Percentiles rank a stretch among this genome's conserved stretches.
These are phyloP conservation scores for Mechanitis messenoides DNA, from an alignment of 2,888 invertebrate species.

Conservation along the genomic window DNA sequence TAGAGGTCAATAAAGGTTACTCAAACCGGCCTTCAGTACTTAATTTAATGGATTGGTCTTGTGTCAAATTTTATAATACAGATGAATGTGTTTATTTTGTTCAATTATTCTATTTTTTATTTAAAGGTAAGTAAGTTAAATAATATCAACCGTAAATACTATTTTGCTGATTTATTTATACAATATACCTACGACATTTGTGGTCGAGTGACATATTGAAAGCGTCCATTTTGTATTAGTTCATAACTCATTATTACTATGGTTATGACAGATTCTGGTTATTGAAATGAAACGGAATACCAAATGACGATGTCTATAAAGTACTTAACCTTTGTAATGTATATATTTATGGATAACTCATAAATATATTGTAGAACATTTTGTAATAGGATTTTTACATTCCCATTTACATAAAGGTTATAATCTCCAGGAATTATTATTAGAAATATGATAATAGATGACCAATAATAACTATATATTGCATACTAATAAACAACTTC, in stretches of 20 bases:
- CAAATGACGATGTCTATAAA: too few species aligned
- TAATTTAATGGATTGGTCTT: conserved; percentile 19
- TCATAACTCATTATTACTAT: too few species aligned
- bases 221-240: too few species aligned
- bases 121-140: not conserved
- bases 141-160: not conserved
- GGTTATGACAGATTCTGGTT: too few species aligned
- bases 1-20: conserved; percentile 27
- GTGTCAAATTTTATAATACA: not conserved
- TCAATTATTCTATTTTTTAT: not conserved
- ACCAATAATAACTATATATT: not conserved
- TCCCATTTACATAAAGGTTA: too few species aligned
- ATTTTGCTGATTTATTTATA: not conserved
- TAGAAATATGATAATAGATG: not conserved
- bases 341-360: not conserved
- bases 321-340: too few species aligned
- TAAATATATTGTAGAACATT: not conserved
- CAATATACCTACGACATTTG: not conserved
- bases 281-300: too few species aligned
- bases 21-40: conserved; percentile 19
- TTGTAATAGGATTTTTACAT: too few species aligned
- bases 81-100: not conserved
- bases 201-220: not conserved
- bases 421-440: too few species aligned
- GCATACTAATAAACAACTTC: not conserved